Base-by-base conservation (phyloP, 1,140 invertebrate genomes). In the Leptonema lineaticorne region DNA sequence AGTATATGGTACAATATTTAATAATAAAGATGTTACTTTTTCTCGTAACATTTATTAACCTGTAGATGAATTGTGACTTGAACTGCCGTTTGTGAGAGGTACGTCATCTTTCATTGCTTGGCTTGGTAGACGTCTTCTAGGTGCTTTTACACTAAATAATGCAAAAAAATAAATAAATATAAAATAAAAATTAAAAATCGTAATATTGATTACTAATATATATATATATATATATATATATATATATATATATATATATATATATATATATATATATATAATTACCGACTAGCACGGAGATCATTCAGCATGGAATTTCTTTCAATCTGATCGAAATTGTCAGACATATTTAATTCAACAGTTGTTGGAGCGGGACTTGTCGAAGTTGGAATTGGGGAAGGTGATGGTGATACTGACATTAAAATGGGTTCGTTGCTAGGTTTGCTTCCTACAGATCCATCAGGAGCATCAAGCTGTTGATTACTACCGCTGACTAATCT, bases 301-400 rank as follows among this genome's bases (percentile, higher is more conserved):
- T 89, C 87, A 46, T 82, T 80, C 33, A 89, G 77, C 70, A 88
- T 82, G 1, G 86, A 83, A 59, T 80, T 79, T 29, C 87, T 79
- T 73, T 88, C 86, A 18, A 88, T 80, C 66, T 85, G 82, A 77
- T 88, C 87, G 74, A 88, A 88, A 0, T 84, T 86, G 65, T 75
- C 79, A 0, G 75, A 56, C 50, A 69, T 73, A n/a, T 59, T 45
- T 9, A 33, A 22, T 27, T 57, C 48, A 20, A n/a, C 18, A 24
- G 41, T 53, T 24, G 20, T 28, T 27, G 24, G 46, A 11, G 20
- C 45, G 7, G 9, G 41, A 22, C 16, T 62, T n/a, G 11, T 20
- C 3, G 28, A 60, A 2, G 27, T 41, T 2, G 37, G 70, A 18
- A 45, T 7, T 6, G 58, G 63, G 4, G 53, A 57, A 18, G 16